A percentile compares a stretch with the other conserved stretches of the same genome.
Conservation (phyloP, 2,113 vertebrate genomes). For the Microtus pennsylvanicus region DNA sequence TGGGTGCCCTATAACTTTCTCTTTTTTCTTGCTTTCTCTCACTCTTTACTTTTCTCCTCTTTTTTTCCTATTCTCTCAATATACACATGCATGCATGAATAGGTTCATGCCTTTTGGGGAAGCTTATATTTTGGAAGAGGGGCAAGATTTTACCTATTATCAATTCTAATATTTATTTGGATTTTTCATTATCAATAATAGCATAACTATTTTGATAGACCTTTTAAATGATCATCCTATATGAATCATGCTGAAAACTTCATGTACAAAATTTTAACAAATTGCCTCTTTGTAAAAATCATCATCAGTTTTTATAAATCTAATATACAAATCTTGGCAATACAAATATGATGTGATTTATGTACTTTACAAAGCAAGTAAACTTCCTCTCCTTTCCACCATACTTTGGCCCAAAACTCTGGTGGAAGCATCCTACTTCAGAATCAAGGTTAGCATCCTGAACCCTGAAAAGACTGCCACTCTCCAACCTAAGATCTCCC, state of each 20-base stretch:
- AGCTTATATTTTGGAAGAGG: not conserved
- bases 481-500: too few relatives aligned
- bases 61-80: too few relatives aligned
- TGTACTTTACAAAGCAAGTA: not conserved
- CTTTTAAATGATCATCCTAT: not conserved
- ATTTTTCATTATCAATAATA: not conserved
- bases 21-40: not conserved
- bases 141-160: not conserved
- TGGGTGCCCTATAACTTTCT: fast-evolving
- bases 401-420: not conserved
- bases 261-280: not conserved
- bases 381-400: not conserved
- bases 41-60: not conserved
- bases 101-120: not conserved
- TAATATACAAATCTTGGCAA: not conserved
- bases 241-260: not conserved
- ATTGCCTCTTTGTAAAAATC: not conserved
- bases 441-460: not conserved
- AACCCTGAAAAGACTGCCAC: too few relatives aligned
- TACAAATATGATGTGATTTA: not conserved
- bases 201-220: not conserved
- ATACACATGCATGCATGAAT: not conserved
- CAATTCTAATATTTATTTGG: not conserved
- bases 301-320: not conserved
- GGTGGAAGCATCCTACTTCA: not conserved